phyloP scores from a whole-genome alignment of 2,888 invertebrate genomes.

The Leucania comma region DNA sequence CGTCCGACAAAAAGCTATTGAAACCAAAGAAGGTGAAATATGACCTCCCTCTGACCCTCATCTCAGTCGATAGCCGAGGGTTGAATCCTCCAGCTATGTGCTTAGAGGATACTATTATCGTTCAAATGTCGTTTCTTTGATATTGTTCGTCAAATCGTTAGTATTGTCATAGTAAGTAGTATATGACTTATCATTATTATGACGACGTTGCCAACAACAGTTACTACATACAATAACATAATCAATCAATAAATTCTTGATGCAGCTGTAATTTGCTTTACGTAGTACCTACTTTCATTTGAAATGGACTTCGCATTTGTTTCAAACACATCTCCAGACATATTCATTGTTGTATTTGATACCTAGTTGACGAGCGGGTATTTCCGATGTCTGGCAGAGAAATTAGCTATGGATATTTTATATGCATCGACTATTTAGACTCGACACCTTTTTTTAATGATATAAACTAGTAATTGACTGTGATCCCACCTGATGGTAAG shows the following conservation, averaged over 20 bases:
- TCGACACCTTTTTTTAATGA: no score
- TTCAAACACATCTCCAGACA: not conserved
- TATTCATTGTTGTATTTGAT: not conserved
- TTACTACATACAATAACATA: not conserved
- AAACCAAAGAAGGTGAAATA: no score
- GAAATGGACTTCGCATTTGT: conserved; percentile 8
- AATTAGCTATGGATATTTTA: not conserved
- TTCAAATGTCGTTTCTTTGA: no score
- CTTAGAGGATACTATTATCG: no score
- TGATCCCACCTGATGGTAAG: not conserved
- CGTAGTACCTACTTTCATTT: conserved; percentile 5
- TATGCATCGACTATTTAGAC: no score
- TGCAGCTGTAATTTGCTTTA: conserved; percentile 15
- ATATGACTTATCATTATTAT: not conserved
- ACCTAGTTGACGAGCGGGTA: not conserved
- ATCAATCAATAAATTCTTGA: conserved; percentile 8
- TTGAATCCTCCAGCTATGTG: no score
- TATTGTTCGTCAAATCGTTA: no score
- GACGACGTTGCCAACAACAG: not conserved
- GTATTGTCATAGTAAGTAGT: no score
- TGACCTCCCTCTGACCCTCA: no score
- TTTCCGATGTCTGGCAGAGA: not conserved
- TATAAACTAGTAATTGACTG: no score
- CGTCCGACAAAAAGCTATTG: no score
- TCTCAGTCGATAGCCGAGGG: no score